Conservation (phyloP, 2,888 invertebrate genomes). For the Polydrusus cervinus region DNA sequence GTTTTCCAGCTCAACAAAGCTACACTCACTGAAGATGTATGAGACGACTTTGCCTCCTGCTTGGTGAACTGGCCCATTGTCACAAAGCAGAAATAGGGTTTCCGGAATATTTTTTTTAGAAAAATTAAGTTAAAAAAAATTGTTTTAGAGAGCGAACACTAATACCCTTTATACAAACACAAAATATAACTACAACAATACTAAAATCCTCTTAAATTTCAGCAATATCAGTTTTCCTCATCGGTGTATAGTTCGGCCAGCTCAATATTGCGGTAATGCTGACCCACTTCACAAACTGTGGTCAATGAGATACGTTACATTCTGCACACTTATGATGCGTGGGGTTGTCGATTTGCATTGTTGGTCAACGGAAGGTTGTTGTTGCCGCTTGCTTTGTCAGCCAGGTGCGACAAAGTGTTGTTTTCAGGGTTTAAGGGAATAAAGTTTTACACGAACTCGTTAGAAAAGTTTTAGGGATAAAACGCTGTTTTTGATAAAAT, state of each 20-base stretch:
- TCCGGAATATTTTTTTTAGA: too few relatives aligned
- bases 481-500: too few relatives aligned
- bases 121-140: too few relatives aligned
- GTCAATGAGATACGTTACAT: conserved; percentile 12
- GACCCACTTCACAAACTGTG: conserved; percentile 18
- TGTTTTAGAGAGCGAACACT: too few relatives aligned
- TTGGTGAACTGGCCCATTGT: too few relatives aligned
- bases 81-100: too few relatives aligned
- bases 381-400: conserved; percentile 5
- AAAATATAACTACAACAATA: background rate
- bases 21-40: too few relatives aligned
- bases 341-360: conserved; percentile 12
- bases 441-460: too few relatives aligned
- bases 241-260: background rate
- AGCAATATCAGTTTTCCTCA: background rate
- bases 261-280: conserved; percentile 11
- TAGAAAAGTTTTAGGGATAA: too few relatives aligned
- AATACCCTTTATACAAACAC: too few relatives aligned
- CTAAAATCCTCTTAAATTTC: conserved; percentile 5
- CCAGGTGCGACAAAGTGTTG: conserved; percentile 2
- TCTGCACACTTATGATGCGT: background rate
- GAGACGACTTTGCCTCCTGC: too few relatives aligned
- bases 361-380: background rate
- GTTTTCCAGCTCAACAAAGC: too few relatives aligned
- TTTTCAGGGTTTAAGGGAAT: background rate